A percentile compares a stretch with the other conserved stretches of the same genome.
Evolutionary conservation across 2,113 vertebrate species (phyloP).

Genomic region (Epinephelus fuscoguttatus): DNA sequence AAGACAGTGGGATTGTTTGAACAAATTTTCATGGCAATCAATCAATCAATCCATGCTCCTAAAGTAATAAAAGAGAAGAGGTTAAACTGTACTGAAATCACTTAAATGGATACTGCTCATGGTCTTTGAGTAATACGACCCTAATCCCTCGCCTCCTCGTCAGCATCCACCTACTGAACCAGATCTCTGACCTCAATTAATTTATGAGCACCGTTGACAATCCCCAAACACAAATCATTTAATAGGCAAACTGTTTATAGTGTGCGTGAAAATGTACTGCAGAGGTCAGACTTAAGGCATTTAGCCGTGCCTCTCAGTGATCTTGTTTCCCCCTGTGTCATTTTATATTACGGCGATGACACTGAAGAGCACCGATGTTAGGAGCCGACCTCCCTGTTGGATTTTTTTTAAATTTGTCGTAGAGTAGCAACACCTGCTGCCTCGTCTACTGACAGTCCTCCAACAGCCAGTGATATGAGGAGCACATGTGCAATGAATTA

Average conservation of each 20-base stretch:
- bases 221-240: slow-evolving; percentile 8
- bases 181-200: slow-evolving; percentile 24
- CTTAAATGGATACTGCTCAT: background rate
- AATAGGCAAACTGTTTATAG: background rate
- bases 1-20: background rate
- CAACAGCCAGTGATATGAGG: slow-evolving; percentile 15
- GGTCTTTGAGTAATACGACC: background rate
- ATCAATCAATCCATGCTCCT: background rate
- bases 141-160: background rate
- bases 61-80: too few species aligned
- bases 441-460: slow-evolving; percentile 12
- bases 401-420: slow-evolving; percentile 32
- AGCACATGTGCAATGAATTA: slow-evolving; percentile 38
- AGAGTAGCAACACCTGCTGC: slow-evolving; percentile 58
- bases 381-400: background rate
- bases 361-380: slow-evolving; percentile 30
- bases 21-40: background rate
- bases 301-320: background rate
- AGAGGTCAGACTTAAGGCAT: slow-evolving; percentile 14
- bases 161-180: background rate
- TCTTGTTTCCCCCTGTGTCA: slow-evolving; percentile 15
- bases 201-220: background rate
- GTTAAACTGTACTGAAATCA: background rate
- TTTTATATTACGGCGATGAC: slow-evolving; percentile 32
- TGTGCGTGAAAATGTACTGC: background rate